phyloP scores from a whole-genome alignment of 1,140 invertebrate genomes.

The Cylas formicarius region DNA sequence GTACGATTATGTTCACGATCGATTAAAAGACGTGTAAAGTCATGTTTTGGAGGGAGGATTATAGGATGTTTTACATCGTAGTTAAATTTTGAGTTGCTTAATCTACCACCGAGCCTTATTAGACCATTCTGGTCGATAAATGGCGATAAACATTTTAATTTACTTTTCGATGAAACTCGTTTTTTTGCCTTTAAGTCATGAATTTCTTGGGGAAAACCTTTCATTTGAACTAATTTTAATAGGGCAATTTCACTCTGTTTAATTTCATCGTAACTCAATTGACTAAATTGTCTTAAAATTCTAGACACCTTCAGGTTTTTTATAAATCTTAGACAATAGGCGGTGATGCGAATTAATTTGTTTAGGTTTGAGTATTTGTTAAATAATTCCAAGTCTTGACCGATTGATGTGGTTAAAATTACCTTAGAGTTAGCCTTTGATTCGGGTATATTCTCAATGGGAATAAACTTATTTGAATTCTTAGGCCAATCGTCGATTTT shows the following conservation, averaged over 20 bases:
- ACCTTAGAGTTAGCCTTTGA: too few species aligned
- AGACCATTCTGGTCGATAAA: conserved; percentile 39
- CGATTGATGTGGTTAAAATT: too few species aligned
- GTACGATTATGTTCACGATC: conserved; percentile 19
- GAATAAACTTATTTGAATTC: background rate
- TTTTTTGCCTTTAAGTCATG: conserved; percentile 1
- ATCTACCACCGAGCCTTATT: conserved; percentile 40
- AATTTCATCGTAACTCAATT: conserved; percentile 2
- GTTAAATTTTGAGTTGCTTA: conserved; percentile 27
- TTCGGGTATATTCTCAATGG: too few species aligned
- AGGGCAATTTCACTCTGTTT: background rate
- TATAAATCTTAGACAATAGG: conserved; percentile 16
- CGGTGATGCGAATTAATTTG: conserved; percentile 4
- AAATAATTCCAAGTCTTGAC: conserved; percentile 7
- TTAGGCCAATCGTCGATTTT: conserved; percentile 5
- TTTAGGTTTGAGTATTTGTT: background rate
- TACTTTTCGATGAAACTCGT: conserved; percentile 8
- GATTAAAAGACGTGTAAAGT: conserved; percentile 24
- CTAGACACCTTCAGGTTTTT: background rate
- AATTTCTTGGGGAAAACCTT: conserved; percentile 7
- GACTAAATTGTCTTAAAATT: background rate
- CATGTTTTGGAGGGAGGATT: conserved; percentile 26
- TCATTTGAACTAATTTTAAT: conserved; percentile 4
- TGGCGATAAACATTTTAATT: conserved; percentile 29
- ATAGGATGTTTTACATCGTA: conserved; percentile 30